Evolutionary conservation across 2,113 vertebrate genomes (phyloP), one percentile per base, ranked within the genome.

Genomic region (Trochalopteron elliotii): DNA sequence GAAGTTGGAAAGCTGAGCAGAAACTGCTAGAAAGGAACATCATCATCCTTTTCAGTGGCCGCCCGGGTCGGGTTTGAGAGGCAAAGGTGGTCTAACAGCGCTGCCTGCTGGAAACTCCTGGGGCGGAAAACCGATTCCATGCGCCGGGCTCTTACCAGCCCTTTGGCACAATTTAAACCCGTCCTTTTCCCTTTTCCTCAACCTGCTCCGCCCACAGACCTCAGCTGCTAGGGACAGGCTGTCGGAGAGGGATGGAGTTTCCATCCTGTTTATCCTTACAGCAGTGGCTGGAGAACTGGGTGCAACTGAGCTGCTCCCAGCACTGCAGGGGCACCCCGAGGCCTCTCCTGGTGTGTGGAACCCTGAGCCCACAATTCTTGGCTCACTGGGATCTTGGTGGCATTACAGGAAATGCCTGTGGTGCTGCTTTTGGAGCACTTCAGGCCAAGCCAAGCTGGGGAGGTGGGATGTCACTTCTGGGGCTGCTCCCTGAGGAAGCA

Each of bases 61-160:
- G 6, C 4, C 23, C 22, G 30, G n/a, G 47, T 2, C 24, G 47
- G 5, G 7, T 61, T 28, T 21, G 12, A 7, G 42, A 11, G 28
- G 79, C 37, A 65, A 25, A 35, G 4, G 76, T 21, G 27, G 71
- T 61, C 19, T 5, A 21, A 86, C 57, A 94, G 94, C 89, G 90
- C 94, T 63, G 64, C 63, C 96, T 96, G 92, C 13, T 94, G 95
- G 96, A 64, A 42, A 21, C 28, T 7, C 11, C 31, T n/a, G 25
- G 15, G 8, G 20, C 35, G 39, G 7, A 28, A 63, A 59, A 12
- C 2, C 3, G 0, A 2, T 4, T 21, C 22, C 17, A 7, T 1
- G 11, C 5, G 6, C 7, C 0, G 5, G 52, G 5, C 49, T 53
- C 47, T 5, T 5, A 2, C n/a, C 33, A 7, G 25, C 2, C 23